Evolutionary conservation across 2,888 invertebrate species (phyloP).

Genomic region (Cyclophora punctaria): DNA sequence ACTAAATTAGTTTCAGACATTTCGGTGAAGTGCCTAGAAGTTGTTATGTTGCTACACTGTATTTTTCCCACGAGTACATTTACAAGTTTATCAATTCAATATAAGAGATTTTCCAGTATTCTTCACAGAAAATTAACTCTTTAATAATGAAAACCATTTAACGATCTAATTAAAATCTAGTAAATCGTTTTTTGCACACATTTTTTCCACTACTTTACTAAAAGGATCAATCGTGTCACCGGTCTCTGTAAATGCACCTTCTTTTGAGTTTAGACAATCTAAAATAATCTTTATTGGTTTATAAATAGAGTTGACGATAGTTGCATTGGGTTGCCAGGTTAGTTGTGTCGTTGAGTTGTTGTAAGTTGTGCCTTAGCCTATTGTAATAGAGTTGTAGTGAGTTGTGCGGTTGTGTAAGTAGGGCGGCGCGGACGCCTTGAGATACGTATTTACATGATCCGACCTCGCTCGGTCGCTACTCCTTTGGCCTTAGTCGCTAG

Average conservation of each 20-base stretch:
- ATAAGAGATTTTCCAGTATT: no score
- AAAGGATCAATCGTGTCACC: conserved; percentile 65
- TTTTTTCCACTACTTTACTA: conserved; percentile 57
- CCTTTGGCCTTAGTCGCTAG: conserved; percentile 42
- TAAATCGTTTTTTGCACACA: conserved; percentile 14
- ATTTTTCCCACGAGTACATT: no score
- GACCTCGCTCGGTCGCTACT: conserved; percentile 65
- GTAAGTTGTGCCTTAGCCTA: conserved; percentile 25
- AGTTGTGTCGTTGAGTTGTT: conserved; percentile 13
- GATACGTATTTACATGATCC: conserved; percentile 60
- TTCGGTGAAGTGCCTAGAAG: no score
- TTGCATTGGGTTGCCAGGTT: conserved; percentile 22
- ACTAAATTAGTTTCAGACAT: no score
- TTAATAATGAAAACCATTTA: conserved; percentile 15
- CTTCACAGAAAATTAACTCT: neutral
- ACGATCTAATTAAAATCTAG: conserved; percentile 29
- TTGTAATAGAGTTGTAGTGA: conserved; percentile 26
- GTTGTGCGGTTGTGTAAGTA: conserved; percentile 43
- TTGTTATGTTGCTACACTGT: no score
- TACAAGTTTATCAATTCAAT: no score
- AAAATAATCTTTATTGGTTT: conserved; percentile 27
- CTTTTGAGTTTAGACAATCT: conserved; percentile 14
- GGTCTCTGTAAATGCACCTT: conserved; percentile 35
- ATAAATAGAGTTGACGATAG: conserved; percentile 23
- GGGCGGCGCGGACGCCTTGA: conserved; percentile 59